Base-by-base conservation (phyloP, 2,888 invertebrate genomes). In the Arrhopalites spinosus region DNA sequence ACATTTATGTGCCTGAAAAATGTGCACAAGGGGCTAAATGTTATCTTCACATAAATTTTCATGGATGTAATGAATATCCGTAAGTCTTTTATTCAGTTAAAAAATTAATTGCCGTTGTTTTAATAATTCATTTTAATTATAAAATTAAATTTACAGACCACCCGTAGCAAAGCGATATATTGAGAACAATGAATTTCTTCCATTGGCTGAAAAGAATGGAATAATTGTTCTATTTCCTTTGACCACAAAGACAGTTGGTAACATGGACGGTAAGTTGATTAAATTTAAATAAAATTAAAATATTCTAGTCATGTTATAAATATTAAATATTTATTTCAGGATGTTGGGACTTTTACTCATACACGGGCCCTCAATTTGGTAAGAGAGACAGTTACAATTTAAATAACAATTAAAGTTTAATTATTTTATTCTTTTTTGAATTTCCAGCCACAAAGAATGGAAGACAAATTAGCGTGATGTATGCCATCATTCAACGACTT, bases 11-110 rank as follows among this genome's bases (percentile, higher is more conserved):
- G 47, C 82, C 82, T 27, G 72, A 69, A 15, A 20, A 29, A 2
- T 81, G 81, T 47, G 73, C 76, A 36, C 25, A 64, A 1, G 17
- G 11, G 20, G 56, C 43, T 1, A 61, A 75, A 23, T 82, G 82
- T 66, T 73, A 73, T 29, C 77, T 82, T 11, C 80, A 82, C 67
- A 15, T 82, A 25, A 80, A 81, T 74, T 81, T 82, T 69, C 82
- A 82, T 75, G 82, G 82, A 45, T 82, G 82, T 56, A 78, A 82
- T 63, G 82, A 82, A 74, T 82, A 77, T 74, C 80, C 78, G 79
- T 80, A 77, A 76, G 79, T 50, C 66, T 69, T 36, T 36, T 7
- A 36, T 36, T 67, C 27, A 61, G 61, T 36, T 50, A 45, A 61
- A 23, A 59, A 63, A 5, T 56, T 56, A 56, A 56, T 56, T 56